Conservation (phyloP, 2,797 vertebrate genomes). For the Kryptopterus vitreolus region DNA sequence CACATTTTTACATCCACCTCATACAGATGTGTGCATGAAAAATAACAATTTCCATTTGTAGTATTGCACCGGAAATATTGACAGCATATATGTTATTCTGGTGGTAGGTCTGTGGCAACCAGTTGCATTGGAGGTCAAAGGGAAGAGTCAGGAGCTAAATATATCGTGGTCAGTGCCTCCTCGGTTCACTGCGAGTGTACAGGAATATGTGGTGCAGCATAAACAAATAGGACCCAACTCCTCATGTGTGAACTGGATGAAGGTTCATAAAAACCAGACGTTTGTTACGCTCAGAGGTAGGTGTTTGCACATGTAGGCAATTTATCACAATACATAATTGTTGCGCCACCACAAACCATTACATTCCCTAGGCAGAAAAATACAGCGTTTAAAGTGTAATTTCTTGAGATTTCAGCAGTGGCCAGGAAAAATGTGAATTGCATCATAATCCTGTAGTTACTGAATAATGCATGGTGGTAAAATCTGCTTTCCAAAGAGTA, state of each 20-base stretch:
- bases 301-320: slow-evolving; percentile 26
- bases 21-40: background rate
- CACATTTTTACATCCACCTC: background rate
- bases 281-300: slow-evolving; percentile 63
- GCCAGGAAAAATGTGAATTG: background rate
- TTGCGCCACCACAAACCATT: too few species aligned
- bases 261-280: slow-evolving; percentile 56
- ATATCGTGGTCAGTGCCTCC: slow-evolving; percentile 64
- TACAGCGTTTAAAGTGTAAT: background rate
- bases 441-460: background rate
- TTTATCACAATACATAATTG: background rate
- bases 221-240: slow-evolving; percentile 55
- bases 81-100: slow-evolving; percentile 37
- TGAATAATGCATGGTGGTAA: background rate
- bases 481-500: background rate
- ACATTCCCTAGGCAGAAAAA: background rate
- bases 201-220: slow-evolving; percentile 70
- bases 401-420: background rate
- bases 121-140: slow-evolving; percentile 35
- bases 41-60: background rate
- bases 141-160: slow-evolving; percentile 54
- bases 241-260: slow-evolving; percentile 68
- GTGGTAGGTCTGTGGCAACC: slow-evolving; percentile 52
- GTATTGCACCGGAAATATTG: background rate
- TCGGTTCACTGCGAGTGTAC: slow-evolving; percentile 29